Evolutionary conservation across 2,888 invertebrate genomes (phyloP), one percentile per base, ranked within the genome.

Genomic region (Drosophila paranaensis): DNA sequence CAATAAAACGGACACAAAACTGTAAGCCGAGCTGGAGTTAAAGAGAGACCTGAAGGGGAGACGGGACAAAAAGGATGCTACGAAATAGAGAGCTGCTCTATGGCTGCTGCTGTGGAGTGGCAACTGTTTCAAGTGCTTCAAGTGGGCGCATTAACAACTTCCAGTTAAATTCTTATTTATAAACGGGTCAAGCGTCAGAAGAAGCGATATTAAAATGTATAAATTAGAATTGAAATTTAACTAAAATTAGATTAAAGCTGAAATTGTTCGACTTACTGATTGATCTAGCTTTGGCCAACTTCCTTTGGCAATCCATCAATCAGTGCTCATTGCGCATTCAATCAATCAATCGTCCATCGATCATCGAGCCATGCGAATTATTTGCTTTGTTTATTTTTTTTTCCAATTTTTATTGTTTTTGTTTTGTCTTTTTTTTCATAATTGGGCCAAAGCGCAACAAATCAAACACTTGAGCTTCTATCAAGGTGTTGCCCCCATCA

Each of bases 1-100:
- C 81, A 82, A 82, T 82, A 84, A 79, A 43, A 54, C 46, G 60
- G 66, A 50, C 60, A 78, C 27, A 62, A 60, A 60, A 57, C 60
- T 57, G 50, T 67, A 51, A 43, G 60, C 55, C 55, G 50, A 30
- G 20, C 20, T 27, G 6, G 27, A 16, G 11, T 25, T n/a, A n/a
- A n/a, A n/a, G n/a, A n/a, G n/a, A n/a, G n/a, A n/a, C n/a, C n/a
- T 9, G 11, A 3, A 10, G 8, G 39, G 39, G 5, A 33, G 11
- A 6, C 16, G 5, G 8, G 11, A n/a, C 2, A n/a, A 39, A 48
- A 48, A 48, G 48, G 58, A 48, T 48, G 39, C 48, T 30, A n/a
- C 27, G 13, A 39, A 14, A 39, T 13, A 48, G 45, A 37, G 45
- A 33, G 20, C 33, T 45, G 11, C 16, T 16, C 25, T 25, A 35